These are phyloP conservation scores for Chorisops tibialis DNA, from an alignment of 2,888 invertebrate species.

Conservation along the genomic window DNA sequence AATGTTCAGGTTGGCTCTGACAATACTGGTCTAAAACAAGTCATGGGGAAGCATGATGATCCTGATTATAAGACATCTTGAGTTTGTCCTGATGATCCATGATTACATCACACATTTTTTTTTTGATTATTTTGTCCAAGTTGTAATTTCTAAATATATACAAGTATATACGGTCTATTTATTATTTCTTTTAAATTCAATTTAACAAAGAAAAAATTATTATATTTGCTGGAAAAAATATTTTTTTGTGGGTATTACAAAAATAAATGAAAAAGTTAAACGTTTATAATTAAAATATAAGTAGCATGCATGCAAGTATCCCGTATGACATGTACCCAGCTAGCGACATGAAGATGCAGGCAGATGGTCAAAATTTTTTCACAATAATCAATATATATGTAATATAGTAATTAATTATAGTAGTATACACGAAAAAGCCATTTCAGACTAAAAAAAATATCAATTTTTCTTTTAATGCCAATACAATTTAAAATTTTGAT, in stretches of 20 bases:
- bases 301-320: constrained; percentile 35
- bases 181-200: not conserved
- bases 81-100: too few relatives aligned
- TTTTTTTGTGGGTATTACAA: constrained; percentile 6
- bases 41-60: too few relatives aligned
- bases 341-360: constrained; percentile 37
- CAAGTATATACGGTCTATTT: too few relatives aligned
- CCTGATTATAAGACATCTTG: too few relatives aligned
- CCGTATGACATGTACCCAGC: constrained; percentile 43
- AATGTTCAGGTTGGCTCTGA: too few relatives aligned
- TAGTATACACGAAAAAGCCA: constrained; percentile 22
- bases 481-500: not conserved
- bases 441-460: constrained; percentile 1
- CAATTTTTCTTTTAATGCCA: not conserved
- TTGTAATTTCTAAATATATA: too few relatives aligned
- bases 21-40: too few relatives aligned
- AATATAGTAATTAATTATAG: not conserved
- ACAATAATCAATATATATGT: constrained; percentile 15
- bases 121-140: too few relatives aligned
- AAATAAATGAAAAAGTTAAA: not conserved
- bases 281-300: not conserved
- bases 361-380: constrained; percentile 14
- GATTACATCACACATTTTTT: too few relatives aligned
- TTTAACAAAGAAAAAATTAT: not conserved
- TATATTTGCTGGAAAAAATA: not conserved